Evolutionary conservation across 2,888 invertebrate genomes (phyloP).

Genomic region (Neoaliturus tenellus): DNA sequence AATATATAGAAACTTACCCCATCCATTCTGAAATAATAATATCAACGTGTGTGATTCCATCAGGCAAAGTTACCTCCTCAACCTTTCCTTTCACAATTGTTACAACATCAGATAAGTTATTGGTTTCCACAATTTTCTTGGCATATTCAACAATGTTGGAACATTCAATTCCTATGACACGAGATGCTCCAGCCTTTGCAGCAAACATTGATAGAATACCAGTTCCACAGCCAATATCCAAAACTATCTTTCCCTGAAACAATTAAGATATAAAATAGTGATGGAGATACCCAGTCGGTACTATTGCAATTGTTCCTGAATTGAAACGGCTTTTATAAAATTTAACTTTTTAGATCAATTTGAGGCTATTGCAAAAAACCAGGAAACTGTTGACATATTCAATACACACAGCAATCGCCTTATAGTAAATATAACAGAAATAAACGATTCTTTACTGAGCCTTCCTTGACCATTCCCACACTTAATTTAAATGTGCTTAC

Average conservation of each 20-base stretch:
- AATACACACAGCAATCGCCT: too few relatives aligned
- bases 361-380: too few relatives aligned
- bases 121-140: conserved; percentile 93
- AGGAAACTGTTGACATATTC: too few relatives aligned
- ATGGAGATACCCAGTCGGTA: too few relatives aligned
- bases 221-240: conserved; percentile 99
- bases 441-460: too few relatives aligned
- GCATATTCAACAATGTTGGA: conserved; percentile 99
- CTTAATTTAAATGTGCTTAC: too few relatives aligned
- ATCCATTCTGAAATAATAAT: conserved; percentile 92
- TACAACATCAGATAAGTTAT: conserved; percentile 86
- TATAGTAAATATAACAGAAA: too few relatives aligned
- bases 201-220: conserved; percentile 99
- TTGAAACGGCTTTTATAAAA: too few relatives aligned
- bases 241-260: conserved; percentile 82
- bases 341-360: too few relatives aligned
- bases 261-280: too few relatives aligned
- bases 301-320: too few relatives aligned
- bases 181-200: conserved; percentile 97
- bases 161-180: conserved; percentile 98
- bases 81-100: conserved; percentile 90
- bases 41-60: conserved; percentile 92
- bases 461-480: too few relatives aligned
- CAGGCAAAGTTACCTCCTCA: conserved; percentile 64
- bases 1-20: conserved; percentile 69